phyloP scores from a whole-genome alignment of 64 coral and sea anemone genomes.

The Hydrozoanthus tunicans region DNA sequence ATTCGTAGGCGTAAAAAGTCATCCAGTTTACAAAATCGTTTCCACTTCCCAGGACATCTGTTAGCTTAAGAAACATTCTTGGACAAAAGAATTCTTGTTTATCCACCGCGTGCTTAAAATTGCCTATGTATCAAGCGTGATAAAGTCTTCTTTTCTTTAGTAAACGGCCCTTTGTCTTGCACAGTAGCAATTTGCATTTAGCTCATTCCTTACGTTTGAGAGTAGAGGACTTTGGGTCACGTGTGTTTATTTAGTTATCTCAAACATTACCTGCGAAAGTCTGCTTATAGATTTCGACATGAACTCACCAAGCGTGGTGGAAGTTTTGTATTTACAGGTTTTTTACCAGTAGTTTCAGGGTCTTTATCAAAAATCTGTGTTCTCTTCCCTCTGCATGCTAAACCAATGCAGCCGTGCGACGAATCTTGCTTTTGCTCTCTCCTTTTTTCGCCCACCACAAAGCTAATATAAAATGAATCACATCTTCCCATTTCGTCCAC shows the following conservation, averaged over 20 bases:
- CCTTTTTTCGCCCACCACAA: conserved; percentile 23
- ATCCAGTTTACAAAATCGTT: not conserved
- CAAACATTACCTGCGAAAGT: conserved; percentile 71
- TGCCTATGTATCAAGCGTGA: conserved; percentile 93
- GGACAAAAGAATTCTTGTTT: conserved; percentile 83
- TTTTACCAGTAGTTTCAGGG: conserved; percentile 66
- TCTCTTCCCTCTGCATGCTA: conserved; percentile 58
- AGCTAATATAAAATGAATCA: conserved; percentile 34
- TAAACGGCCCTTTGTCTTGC: conserved; percentile 73
- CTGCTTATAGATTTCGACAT: conserved; percentile 44
- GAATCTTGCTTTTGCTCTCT: conserved; percentile 14
- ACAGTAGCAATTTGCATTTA: conserved; percentile 57
- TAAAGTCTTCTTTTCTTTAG: conserved; percentile 73
- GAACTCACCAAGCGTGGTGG: conserved; percentile 74
- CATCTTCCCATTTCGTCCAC: conserved; percentile 12
- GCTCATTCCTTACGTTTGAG: not conserved
- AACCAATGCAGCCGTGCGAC: conserved; percentile 39
- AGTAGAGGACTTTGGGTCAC: conserved; percentile 56
- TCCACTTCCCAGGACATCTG: conserved; percentile 62
- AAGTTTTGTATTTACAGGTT: conserved; percentile 76
- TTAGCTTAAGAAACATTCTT: conserved; percentile 92
- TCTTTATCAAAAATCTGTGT: conserved; percentile 57
- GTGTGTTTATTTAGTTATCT: conserved; percentile 62
- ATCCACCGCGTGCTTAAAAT: conserved; percentile 87
- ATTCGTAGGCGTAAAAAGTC: conserved; percentile 13